Evolutionary conservation across 1,140 invertebrate species (phyloP), one percentile per base, ranked within the genome.

Genomic region (Lutraria rhynchaena): DNA sequence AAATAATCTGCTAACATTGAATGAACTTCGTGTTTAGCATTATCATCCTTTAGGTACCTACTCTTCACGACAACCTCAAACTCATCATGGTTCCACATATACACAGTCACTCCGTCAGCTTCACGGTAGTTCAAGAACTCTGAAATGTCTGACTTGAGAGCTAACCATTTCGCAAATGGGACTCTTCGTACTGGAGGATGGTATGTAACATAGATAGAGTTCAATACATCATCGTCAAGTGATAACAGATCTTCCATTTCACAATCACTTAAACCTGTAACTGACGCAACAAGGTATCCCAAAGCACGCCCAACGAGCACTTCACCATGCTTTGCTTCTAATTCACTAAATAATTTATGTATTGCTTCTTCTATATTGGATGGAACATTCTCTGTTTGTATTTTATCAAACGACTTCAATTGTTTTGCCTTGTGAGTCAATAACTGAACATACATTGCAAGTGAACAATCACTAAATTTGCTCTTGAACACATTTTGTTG

Each of bases 271-370:
- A 92, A 82, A 2, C 91, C 91, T 17, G 88, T 90, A 0, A 73
- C 74, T 9, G 90, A 91, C 19, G 89, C 87, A n/a, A 86, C 88
- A 37, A 91, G 61, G 82, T 99, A 89, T 97, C 97, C 85, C 96
- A 96, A 1, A 95, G 96, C 91, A 96, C 97, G 70, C 0, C 84
- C 80, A 17, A 92, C 87, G 4, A 91, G 63, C 0, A 83, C 31
- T 19, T 78, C 49, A 0, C 91, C 90, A 71, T 91, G 85, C 7
- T 74, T 86, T 31, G 33, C 69, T 76, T 92, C 90, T n/a, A 92
- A 83, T 15, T 63, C 69, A 58, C 81, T 74, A 35, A 91, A 87
- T 1, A 89, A 76, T 33, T 44, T 76, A 24, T 82, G 51, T 51
- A 89, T 88, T 58, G 83, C 83, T 17, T 86, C 86, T 4, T 41